Percentiles rank a stretch among this genome's conserved stretches.
These are phyloP conservation scores for Aphrocallistes beatrix DNA, from an alignment of 37 sponge, comb jelly and placozoan species.

Conservation along the genomic window DNA sequence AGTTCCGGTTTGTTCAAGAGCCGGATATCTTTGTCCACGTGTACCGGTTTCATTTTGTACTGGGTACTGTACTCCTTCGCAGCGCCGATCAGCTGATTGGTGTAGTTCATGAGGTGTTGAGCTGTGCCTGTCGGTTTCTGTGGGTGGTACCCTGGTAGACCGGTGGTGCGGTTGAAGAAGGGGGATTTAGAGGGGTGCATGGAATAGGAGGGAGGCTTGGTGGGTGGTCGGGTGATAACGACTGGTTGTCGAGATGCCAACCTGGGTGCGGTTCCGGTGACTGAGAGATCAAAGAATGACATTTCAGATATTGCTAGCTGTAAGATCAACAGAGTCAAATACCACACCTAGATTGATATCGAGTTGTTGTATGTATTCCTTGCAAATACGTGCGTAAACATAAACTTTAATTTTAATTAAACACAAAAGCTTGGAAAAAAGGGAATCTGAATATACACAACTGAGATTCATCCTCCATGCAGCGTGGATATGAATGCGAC, in stretches of 20 bases:
- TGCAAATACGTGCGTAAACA: no score
- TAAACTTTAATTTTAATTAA: no score
- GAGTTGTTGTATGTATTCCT: no score
- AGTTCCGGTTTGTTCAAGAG: not conserved
- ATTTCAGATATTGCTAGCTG: no score
- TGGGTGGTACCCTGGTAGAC: not conserved
- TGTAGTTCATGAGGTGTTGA: slow-evolving; percentile 13
- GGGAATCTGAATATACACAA: no score
- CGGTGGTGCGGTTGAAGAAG: not conserved
- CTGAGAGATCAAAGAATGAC: slow-evolving; percentile 5
- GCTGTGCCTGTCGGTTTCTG: not conserved
- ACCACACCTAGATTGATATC: no score
- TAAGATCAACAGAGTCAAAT: no score
- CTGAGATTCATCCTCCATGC: slow-evolving; percentile 96
- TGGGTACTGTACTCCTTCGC: not conserved
- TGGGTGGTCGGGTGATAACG: not conserved
- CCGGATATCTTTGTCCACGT: not conserved
- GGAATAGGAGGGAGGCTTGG: not conserved
- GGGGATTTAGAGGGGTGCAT: not conserved
- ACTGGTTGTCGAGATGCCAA: not conserved
- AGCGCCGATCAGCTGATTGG: slow-evolving; percentile 9
- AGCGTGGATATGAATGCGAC: slow-evolving; percentile 94
- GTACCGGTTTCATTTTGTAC: not conserved
- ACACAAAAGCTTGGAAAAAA: no score
- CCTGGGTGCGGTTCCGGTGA: not conserved